Percentiles rank a stretch among this genome's conserved stretches.
These are phyloP conservation scores for Holcopasites calliopsidis DNA, from an alignment of 1,140 invertebrate genomes.

Conservation along the genomic window DNA sequence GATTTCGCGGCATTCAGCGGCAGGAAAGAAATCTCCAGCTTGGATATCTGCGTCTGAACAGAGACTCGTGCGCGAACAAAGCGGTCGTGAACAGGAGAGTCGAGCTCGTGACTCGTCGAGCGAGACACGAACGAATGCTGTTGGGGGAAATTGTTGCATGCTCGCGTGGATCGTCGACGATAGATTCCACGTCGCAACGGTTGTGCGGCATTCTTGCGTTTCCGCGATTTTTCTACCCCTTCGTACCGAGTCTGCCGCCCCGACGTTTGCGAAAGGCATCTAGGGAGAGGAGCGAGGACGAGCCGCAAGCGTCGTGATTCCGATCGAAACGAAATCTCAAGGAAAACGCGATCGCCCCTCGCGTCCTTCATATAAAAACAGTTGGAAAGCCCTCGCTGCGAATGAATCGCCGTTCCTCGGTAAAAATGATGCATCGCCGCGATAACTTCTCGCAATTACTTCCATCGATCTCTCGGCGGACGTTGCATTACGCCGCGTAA, in stretches of 20 bases:
- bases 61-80: slow-evolving; percentile 34
- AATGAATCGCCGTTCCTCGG: not conserved
- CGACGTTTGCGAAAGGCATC: not conserved
- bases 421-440: not conserved
- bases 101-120: slow-evolving; percentile 24
- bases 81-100: slow-evolving; percentile 20
- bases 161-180: slow-evolving; percentile 47
- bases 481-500: not conserved
- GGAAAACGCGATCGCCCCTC: slow-evolving; percentile 23
- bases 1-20: slow-evolving; percentile 4
- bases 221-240: slow-evolving; percentile 39
- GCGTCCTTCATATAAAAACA: slow-evolving; percentile 21
- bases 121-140: too few relatives aligned
- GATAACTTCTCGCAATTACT: slow-evolving; percentile 5
- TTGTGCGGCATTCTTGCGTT: slow-evolving; percentile 51
- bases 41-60: slow-evolving; percentile 24
- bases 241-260: not conserved
- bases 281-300: not conserved
- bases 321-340: slow-evolving; percentile 35
- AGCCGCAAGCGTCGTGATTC: not conserved
- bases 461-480: not conserved
- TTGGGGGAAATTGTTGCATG: slow-evolving; percentile 28
- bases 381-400: not conserved
- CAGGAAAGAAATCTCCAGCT: not conserved
- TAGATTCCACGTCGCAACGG: slow-evolving; percentile 44